Base-by-base conservation (phyloP, 2,888 invertebrate genomes). In the Thysanoteuthis rhombus region DNA sequence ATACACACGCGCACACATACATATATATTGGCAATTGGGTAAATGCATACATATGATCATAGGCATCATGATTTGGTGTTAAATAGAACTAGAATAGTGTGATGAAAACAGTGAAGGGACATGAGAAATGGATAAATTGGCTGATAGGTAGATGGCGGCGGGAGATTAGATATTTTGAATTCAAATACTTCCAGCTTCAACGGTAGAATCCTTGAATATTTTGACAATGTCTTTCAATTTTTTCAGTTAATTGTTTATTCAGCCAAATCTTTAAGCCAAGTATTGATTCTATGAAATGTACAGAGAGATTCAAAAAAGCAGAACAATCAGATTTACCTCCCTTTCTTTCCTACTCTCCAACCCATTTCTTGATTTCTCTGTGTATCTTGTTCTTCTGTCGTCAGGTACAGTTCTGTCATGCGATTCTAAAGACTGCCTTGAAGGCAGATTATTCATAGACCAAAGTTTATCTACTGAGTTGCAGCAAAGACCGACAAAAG, bases 221-320 rank as follows among this genome's bases (percentile, higher is more conserved):
- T 75, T 75, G 75, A n/a, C n/a, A 75, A 36, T n/a, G n/a, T n/a
- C 36, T n/a, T 75, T 75, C n/a, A 75, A 16, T 75, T 75, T 36
- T n/a, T 75, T 75, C 75, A 75, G n/a, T n/a, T 75, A 75, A 75
- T 75, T 75, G 75, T 75, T 75, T 75, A 75, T 75, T 75, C 75
- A 75, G 75, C 75, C n/a, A 75, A 75, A 75, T 75, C 75, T 75
- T 75, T 36, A 75, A 75, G n/a, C 75, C 75, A 75, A 16, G n/a
- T 75, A 75, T 75, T 75, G 75, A 75, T 75, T 75, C 75, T 75
- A 36, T 36, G 12, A 75, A 75, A 75, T 75, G 75, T 75, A 19
- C 36, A 75, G 25, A 52, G 22, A 52, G 75, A n/a, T 75, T 75
- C 75, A 75, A 75, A 36, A 75, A 75, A 75, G 75, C 75, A n/a